Evolutionary conservation across 2,888 invertebrate species (phyloP).

Genomic region (Harpagoxenus sublaevis): DNA sequence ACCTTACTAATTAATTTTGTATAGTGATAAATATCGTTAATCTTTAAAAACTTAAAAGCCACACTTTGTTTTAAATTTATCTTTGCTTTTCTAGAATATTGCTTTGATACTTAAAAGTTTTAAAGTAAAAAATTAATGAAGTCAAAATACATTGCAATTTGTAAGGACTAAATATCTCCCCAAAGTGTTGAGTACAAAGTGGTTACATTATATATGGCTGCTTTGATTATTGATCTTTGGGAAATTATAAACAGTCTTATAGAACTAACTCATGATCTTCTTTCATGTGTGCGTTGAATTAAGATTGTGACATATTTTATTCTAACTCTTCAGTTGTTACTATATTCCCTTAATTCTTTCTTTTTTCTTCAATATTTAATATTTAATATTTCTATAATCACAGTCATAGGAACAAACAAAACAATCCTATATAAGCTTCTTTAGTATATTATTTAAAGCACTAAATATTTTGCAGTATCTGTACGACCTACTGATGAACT

Average conservation of each 20-base stretch:
- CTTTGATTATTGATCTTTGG: conserved; percentile 78
- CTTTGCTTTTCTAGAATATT: neutral
- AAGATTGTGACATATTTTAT: conserved; percentile 30
- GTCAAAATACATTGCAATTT: neutral
- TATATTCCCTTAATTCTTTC: conserved; percentile 15
- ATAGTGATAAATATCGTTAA: neutral
- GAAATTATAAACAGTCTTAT: conserved; percentile 64
- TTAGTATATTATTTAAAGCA: neutral
- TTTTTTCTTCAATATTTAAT: conserved; percentile 76
- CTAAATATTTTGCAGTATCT: conserved; percentile 90
- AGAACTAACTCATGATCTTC: neutral
- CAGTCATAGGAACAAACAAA: neutral
- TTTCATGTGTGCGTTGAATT: neutral
- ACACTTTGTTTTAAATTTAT: neutral
- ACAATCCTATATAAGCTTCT: neutral
- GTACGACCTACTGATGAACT: conserved; percentile 97
- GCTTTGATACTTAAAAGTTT: neutral
- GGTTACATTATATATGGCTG: neutral
- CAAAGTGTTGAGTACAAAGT: conserved; percentile 70
- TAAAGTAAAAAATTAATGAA: neutral
- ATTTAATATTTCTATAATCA: conserved; percentile 82
- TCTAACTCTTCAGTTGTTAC: neutral
- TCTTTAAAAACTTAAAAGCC: neutral
- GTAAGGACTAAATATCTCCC: conserved; percentile 18
- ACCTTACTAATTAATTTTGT: neutral